phyloP scores from a whole-genome alignment of 2,113 vertebrate genomes.

The Hirundichthys speculiger region DNA sequence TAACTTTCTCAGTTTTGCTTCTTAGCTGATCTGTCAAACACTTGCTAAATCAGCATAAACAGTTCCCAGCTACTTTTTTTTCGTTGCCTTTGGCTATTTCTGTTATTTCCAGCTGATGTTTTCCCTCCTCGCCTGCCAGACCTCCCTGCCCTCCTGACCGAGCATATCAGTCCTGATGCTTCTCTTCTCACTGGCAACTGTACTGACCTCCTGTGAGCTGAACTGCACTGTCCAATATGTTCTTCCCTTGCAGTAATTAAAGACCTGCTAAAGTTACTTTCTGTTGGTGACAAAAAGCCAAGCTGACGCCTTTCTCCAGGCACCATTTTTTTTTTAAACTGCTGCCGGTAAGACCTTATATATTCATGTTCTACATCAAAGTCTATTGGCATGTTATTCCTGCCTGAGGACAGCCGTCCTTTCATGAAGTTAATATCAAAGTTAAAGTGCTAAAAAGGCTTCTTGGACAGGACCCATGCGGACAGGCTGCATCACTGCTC shows the following conservation, averaged over 20 bases:
- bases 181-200: slow-evolving; percentile 8
- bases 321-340: slow-evolving; percentile 13
- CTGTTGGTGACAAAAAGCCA: slow-evolving; percentile 1
- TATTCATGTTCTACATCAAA: slow-evolving; percentile 51
- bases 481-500: too few species aligned
- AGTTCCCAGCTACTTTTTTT: background rate
- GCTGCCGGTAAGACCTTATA: slow-evolving; percentile 31
- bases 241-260: slow-evolving; percentile 5
- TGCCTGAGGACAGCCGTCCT: slow-evolving; percentile 29
- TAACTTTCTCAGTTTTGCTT: slow-evolving; percentile 29
- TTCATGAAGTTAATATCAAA: slow-evolving; percentile 8
- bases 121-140: slow-evolving; percentile 8
- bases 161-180: slow-evolving; percentile 12
- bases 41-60: slow-evolving; percentile 32
- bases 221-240: slow-evolving; percentile 2
- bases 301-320: slow-evolving; percentile 16
- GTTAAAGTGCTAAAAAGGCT: slow-evolving; percentile 3
- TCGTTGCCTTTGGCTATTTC: slow-evolving; percentile 26
- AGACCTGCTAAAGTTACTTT: slow-evolving; percentile 13
- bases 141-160: slow-evolving; percentile 10
- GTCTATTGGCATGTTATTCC: slow-evolving; percentile 33
- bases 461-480: background rate
- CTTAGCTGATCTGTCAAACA: slow-evolving; percentile 8
- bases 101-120: slow-evolving; percentile 15
- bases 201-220: slow-evolving; percentile 12